Conservation (phyloP, 2,888 invertebrate genomes). For the Leptarthrus brevirostris region DNA sequence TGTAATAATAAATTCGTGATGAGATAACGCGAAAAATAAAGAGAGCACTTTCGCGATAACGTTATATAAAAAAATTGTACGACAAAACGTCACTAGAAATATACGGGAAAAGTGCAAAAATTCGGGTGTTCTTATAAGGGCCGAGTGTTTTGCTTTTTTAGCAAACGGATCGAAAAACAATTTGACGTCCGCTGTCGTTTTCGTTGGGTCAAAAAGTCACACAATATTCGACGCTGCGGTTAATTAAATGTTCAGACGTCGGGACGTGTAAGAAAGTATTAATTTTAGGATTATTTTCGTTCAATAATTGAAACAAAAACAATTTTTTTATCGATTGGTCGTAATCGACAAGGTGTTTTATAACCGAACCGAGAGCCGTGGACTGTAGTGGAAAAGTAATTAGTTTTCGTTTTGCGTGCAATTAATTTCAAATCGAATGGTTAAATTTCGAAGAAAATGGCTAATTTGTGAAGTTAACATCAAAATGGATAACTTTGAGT, state of each 20-base stretch:
- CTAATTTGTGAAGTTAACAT: neutral
- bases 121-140: neutral
- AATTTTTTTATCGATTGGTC: constrained; percentile 30
- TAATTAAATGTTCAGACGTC: neutral
- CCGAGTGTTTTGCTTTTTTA: neutral
- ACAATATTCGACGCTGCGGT: neutral
- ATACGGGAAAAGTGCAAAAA: neutral
- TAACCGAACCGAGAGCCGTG: neutral
- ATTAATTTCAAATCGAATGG: no score
- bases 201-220: no score
- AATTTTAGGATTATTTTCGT: neutral
- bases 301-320: constrained; percentile 18
- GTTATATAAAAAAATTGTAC: neutral
- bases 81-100: neutral
- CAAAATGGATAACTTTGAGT: constrained; percentile 24
- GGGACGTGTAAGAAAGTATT: neutral
- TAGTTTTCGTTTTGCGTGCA: neutral
- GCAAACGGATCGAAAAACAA: neutral
- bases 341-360: neutral
- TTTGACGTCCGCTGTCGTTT: neutral
- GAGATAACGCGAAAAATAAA: constrained; percentile 22
- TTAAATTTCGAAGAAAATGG: neutral
- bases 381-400: neutral
- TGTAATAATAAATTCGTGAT: constrained; percentile 30
- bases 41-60: neutral